phyloP scores from a whole-genome alignment of 2,888 invertebrate species.

The Lasius platythorax region DNA sequence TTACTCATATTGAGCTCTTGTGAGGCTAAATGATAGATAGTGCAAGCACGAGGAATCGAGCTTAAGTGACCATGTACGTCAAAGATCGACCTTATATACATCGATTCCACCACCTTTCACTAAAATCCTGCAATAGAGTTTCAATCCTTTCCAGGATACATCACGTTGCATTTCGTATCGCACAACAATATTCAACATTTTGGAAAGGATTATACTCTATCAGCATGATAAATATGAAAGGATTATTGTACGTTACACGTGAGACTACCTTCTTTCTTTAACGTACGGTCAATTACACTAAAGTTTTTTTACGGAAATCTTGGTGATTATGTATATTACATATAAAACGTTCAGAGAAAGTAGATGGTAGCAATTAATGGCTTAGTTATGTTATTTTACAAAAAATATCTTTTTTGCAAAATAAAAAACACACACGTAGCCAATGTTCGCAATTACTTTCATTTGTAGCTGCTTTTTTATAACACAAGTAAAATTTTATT shows the following conservation, averaged over 20 bases:
- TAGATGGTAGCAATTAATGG: background rate
- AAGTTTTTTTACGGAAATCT: conserved; percentile 41
- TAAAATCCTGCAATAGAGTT: conserved; percentile 73
- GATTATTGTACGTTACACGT: conserved; percentile 12
- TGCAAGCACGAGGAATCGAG: conserved; percentile 63
- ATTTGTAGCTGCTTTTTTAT: background rate
- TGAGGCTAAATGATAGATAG: conserved; percentile 56
- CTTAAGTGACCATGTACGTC: conserved; percentile 78
- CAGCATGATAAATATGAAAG: conserved; percentile 65
- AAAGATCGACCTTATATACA: conserved; percentile 82
- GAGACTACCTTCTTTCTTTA: conserved; percentile 56
- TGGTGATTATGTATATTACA: conserved; percentile 8
- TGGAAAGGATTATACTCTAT: conserved; percentile 38
- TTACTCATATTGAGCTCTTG: conserved; percentile 74
- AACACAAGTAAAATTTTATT: background rate
- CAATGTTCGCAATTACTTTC: background rate
- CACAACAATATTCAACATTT: conserved; percentile 24
- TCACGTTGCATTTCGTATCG: conserved; percentile 25
- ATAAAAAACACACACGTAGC: background rate
- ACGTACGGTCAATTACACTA: conserved; percentile 59
- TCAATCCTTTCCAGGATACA: conserved; percentile 74
- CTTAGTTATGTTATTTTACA: background rate
- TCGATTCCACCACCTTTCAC: conserved; percentile 84
- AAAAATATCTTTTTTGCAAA: background rate
- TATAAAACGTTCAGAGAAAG: conserved; percentile 35